Evolutionary conservation across 2,888 invertebrate genomes (phyloP), one percentile per base, ranked within the genome.

Genomic region (Tricholauxania praeusta): DNA sequence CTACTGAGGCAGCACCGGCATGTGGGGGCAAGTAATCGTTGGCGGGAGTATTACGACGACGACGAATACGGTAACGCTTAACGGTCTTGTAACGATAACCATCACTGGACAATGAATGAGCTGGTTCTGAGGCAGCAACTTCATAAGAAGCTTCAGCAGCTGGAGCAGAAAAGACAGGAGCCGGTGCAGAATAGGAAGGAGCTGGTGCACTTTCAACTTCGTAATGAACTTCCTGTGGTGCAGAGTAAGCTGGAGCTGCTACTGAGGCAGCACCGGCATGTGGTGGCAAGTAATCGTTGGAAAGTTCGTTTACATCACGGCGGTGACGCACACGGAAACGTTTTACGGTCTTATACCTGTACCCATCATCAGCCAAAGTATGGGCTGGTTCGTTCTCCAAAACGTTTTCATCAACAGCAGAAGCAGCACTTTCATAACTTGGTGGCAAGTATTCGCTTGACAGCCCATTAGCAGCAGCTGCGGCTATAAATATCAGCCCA

Each of bases 361-460:
- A 75, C 8, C 75, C 75, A 71, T 75, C 75, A 53, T 73, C 49
- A 48, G 66, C 53, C 14, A 76, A 19, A 47, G 72, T n/a, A 52
- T 71, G 72, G 7, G 73, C 68, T 1, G 75, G 74, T 66, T 76
- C 76, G 49, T 63, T 65, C 52, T 76, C 76, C 69, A 76, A 62
- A 19, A 71, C 53, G 28, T 74, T 76, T 2, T 76, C 74, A n/a
- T 72, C 68, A 12, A 70, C 66, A 47, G 65, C 64, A 12, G 71
- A 68, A 7, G 72, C 71, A 12, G 71, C 74, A 17, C 71, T 71
- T 8, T 60, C 59, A 52, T 73, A 69, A 22, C 74, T 75, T 57
- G 77, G 76, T 47, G 77, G 75, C 55, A 76, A 57, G 47, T 76
- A 75, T 17, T 78, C 76, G 22, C 48, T 63, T 1, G 75, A 65